Conservation (phyloP, 2,113 vertebrate genomes). For the Trinectes maculatus region DNA sequence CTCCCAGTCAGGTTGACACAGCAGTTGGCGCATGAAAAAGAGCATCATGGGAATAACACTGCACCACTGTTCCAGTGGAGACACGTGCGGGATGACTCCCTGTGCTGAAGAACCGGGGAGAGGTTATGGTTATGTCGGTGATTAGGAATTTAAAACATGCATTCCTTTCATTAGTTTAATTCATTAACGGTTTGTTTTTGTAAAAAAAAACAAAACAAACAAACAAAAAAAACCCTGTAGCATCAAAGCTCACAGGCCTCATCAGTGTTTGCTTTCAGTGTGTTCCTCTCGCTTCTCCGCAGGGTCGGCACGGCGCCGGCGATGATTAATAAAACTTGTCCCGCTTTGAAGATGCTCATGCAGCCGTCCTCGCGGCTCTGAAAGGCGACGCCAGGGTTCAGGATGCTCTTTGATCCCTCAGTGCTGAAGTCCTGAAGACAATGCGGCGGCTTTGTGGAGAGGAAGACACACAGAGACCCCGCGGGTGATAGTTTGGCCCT, state of each 20-base stretch:
- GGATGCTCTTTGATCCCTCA: slow-evolving; percentile 75
- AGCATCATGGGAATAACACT: slow-evolving; percentile 35
- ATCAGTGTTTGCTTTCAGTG: slow-evolving; percentile 46
- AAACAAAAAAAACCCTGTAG: too few species aligned
- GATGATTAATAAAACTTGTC: slow-evolving; percentile 68
- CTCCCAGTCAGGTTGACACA: slow-evolving; percentile 41
- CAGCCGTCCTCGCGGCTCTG: slow-evolving; percentile 53
- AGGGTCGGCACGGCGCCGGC: slow-evolving; percentile 59
- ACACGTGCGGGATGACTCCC: slow-evolving; percentile 40
- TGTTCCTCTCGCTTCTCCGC: slow-evolving; percentile 52
- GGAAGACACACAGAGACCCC: slow-evolving; percentile 36
- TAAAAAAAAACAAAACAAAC: too few species aligned
- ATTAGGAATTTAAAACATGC: slow-evolving; percentile 14
- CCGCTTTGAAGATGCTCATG: slow-evolving; percentile 74
- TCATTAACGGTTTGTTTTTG: too few species aligned
- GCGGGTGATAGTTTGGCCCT: slow-evolving; percentile 49
- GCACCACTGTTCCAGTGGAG: slow-evolving; percentile 42
- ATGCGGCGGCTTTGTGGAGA: slow-evolving; percentile 46
- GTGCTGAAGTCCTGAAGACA: slow-evolving; percentile 52
- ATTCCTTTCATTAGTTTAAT: slow-evolving; percentile 28
- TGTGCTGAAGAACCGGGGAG: slow-evolving; percentile 28
- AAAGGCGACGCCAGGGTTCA: slow-evolving; percentile 66
- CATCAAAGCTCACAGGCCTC: slow-evolving; percentile 48
- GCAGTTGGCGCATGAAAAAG: slow-evolving; percentile 52
- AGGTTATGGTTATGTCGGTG: slow-evolving; percentile 22